Evolutionary conservation across 1,140 invertebrate species (phyloP).

Genomic region (Polypedilum pembai): DNA sequence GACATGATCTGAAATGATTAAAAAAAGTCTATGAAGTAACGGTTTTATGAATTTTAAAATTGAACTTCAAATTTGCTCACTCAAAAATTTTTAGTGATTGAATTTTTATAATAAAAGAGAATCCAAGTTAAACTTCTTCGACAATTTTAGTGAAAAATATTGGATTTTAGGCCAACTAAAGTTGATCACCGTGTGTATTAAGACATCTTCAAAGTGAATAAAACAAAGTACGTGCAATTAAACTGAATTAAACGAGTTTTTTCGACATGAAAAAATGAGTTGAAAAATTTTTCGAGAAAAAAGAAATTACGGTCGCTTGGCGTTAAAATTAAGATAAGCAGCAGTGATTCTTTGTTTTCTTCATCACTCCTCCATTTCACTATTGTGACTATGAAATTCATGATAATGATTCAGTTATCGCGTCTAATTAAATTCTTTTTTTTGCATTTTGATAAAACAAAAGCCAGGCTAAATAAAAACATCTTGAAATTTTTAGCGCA

Average conservation of each 20-base stretch:
- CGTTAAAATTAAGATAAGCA: constrained; percentile 13
- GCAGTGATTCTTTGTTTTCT: neutral
- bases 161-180: neutral
- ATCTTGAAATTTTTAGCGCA: no score
- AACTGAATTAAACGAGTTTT: neutral
- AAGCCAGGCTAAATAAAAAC: no score
- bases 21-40: no score
- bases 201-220: neutral
- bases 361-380: neutral
- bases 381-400: no score
- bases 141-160: constrained; percentile 2
- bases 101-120: neutral
- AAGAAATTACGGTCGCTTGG: constrained; percentile 5
- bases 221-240: neutral
- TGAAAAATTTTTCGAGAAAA: constrained; percentile 12
- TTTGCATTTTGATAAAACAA: no score
- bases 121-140: neutral
- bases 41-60: no score
- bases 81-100: neutral
- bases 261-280: neutral
- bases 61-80: no score
- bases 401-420: no score
- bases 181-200: neutral
- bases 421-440: no score
- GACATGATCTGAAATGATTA: no score